These are phyloP conservation scores for Chydorus sphaericus DNA, from an alignment of 2,888 invertebrate species.

Conservation along the genomic window DNA sequence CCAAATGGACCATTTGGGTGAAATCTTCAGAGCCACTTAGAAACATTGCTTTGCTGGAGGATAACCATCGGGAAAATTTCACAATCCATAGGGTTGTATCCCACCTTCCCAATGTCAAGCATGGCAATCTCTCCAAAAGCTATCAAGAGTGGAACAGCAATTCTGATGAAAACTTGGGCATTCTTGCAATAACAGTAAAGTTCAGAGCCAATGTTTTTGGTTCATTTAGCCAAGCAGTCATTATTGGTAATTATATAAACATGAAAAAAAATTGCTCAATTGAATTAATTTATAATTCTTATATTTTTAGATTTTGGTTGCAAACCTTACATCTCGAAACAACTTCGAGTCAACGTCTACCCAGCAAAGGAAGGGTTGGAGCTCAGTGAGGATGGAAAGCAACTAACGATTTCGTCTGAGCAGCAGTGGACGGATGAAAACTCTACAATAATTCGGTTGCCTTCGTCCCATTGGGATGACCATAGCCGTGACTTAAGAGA, in stretches of 20 bases:
- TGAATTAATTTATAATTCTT: too few relatives aligned
- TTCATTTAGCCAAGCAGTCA: constrained; percentile 7
- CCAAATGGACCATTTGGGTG: constrained; percentile 45
- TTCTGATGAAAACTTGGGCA: constrained; percentile 8
- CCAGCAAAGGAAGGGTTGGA: constrained; percentile 7
- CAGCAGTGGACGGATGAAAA: constrained; percentile 24
- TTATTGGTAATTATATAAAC: too few relatives aligned
- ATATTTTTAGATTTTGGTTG: constrained; percentile 10
- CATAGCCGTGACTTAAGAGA: constrained; percentile 37
- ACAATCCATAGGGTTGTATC: constrained; percentile 36
- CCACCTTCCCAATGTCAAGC: constrained; percentile 20
- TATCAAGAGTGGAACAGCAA: constrained; percentile 32
- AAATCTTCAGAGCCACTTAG: constrained; percentile 38
- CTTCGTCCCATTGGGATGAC: constrained; percentile 27
- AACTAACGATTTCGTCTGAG: constrained; percentile 50
- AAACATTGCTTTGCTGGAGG: constrained; percentile 51
- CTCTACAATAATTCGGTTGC: constrained; percentile 29
- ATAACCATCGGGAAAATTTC: constrained; percentile 51
- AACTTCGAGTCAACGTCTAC: background rate
- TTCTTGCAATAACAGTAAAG: constrained; percentile 17
- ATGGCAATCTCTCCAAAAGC: constrained; percentile 21
- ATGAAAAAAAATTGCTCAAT: too few relatives aligned
- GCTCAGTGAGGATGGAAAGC: background rate
- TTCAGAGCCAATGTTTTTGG: constrained; percentile 18
- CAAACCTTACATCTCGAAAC: background rate